phyloP scores from a whole-genome alignment of 2,113 vertebrate species.

The Hippocampus abdominalis region DNA sequence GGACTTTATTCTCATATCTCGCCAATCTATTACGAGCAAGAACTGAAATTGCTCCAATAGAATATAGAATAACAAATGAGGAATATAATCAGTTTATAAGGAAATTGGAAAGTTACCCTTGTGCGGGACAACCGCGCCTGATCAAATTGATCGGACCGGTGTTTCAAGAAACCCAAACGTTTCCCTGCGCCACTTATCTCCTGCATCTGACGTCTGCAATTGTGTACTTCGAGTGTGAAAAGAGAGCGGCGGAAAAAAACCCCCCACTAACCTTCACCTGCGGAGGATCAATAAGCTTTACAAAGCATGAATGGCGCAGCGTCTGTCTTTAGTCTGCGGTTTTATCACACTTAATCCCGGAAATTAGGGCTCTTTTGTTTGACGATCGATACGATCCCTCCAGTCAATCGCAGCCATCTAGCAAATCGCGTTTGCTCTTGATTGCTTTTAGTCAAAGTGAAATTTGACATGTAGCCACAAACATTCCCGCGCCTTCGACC shows the following conservation, averaged over 20 bases:
- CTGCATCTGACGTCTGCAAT: constrained; percentile 3
- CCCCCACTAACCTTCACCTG: background rate
- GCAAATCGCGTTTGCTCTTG: background rate
- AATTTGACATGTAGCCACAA: constrained; percentile 33
- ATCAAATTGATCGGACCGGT: background rate
- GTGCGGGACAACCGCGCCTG: too few species aligned
- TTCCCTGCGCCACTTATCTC: background rate
- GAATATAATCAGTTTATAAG: too few species aligned
- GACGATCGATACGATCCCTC: background rate
- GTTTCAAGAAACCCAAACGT: background rate
- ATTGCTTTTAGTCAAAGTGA: constrained; percentile 24
- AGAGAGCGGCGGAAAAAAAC: background rate
- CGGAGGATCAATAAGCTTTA: background rate
- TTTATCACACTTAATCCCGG: background rate
- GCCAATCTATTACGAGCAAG: too few species aligned
- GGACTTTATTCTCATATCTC: too few species aligned
- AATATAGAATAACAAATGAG: too few species aligned
- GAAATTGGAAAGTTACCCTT: too few species aligned
- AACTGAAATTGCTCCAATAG: too few species aligned
- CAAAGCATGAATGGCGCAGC: background rate
- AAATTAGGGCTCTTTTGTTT: background rate
- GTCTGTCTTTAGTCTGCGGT: background rate
- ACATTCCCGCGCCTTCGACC: constrained; percentile 25
- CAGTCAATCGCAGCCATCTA: background rate
- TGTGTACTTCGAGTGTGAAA: background rate